A percentile compares a stretch with the other conserved stretches of the same genome.
These are phyloP conservation scores for Cerastis rubricosa DNA, from an alignment of 2,888 invertebrate species.

Conservation along the genomic window DNA sequence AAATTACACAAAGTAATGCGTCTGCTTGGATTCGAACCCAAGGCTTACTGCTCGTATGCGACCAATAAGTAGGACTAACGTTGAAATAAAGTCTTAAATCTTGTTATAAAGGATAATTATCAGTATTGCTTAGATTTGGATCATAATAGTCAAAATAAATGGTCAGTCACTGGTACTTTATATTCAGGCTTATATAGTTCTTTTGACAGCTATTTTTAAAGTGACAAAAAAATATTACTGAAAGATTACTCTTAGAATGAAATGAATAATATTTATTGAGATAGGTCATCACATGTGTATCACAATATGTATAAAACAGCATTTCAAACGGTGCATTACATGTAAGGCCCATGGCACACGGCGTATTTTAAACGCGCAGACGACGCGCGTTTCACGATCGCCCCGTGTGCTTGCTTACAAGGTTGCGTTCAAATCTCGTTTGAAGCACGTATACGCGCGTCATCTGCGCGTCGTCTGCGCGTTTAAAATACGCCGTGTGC, in stretches of 20 bases:
- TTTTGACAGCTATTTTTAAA: background rate
- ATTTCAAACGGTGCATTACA: slow-evolving; percentile 20
- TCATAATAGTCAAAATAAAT: background rate
- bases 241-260: background rate
- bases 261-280: slow-evolving; percentile 9
- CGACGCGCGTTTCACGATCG: no score
- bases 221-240: background rate
- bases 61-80: background rate
- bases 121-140: background rate
- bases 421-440: no score
- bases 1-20: no score
- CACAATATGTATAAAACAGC: slow-evolving; percentile 5
- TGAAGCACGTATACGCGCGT: no score
- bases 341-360: no score
- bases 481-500: no score
- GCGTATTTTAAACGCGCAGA: no score
- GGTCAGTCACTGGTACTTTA: background rate
- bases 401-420: no score
- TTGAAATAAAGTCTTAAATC: background rate
- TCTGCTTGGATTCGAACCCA: no score
- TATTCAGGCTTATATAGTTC: background rate
- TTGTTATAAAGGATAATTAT: background rate
- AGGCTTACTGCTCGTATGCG: no score
- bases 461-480: no score
- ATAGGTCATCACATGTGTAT: slow-evolving; percentile 12